phyloP scores from a whole-genome alignment of 2,888 invertebrate genomes.

The Pandemis cinnamomeana region DNA sequence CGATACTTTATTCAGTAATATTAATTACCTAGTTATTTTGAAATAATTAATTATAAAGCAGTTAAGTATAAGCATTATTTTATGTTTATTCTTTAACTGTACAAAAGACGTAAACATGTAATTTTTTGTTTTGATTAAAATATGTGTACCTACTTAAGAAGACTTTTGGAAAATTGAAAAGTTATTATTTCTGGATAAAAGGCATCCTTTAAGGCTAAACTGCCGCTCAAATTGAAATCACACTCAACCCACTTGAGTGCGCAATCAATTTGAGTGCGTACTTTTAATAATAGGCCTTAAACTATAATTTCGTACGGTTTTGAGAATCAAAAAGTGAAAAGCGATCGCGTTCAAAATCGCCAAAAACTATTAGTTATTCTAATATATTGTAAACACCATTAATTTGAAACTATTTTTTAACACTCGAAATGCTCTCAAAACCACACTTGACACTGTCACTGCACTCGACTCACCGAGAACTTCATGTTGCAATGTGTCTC shows the following conservation, averaged over 20 bases:
- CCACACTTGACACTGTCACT: slow-evolving; percentile 52
- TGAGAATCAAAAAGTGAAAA: slow-evolving; percentile 57
- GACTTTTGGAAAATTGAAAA: no score
- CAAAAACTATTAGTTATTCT: slow-evolving; percentile 13
- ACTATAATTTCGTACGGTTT: slow-evolving; percentile 23
- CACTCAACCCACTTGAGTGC: not conserved
- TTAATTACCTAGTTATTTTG: not conserved
- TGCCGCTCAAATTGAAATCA: not conserved
- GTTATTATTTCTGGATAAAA: not conserved
- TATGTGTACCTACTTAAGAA: no score
- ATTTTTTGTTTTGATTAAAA: no score
- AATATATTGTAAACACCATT: slow-evolving; percentile 4
- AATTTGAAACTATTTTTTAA: not conserved
- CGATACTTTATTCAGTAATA: not conserved
- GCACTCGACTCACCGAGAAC: slow-evolving; percentile 75
- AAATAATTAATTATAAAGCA: not conserved
- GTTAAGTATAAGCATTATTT: not conserved
- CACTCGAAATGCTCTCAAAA: slow-evolving; percentile 30
- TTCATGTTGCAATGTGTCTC: slow-evolving; percentile 81
- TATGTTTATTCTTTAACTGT: not conserved
- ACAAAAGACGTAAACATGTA: not conserved
- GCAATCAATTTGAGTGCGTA: not conserved
- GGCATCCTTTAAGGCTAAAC: not conserved
- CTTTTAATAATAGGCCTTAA: not conserved
- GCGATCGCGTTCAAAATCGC: slow-evolving; percentile 52